phyloP scores from a whole-genome alignment of 2,888 invertebrate species.

The Nasonia oneida region DNA sequence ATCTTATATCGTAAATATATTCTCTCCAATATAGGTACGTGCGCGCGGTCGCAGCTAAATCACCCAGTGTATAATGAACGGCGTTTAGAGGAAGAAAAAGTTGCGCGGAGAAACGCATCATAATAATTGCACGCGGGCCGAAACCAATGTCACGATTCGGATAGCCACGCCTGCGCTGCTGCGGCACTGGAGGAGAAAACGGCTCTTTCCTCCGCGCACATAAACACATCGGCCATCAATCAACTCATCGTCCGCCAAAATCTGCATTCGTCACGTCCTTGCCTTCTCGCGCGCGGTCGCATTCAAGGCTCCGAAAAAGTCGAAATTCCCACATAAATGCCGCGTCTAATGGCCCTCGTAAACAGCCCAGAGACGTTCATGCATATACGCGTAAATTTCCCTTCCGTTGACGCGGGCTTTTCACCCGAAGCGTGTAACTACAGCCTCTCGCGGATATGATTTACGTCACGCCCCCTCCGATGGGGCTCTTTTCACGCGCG shows the following conservation, averaged over 20 bases:
- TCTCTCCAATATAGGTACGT: neutral
- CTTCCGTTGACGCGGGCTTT: neutral
- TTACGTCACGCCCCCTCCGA: neutral
- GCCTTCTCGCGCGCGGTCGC: neutral
- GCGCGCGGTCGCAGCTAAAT: neutral
- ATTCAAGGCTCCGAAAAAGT: neutral
- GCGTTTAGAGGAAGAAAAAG: neutral
- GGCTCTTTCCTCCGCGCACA: neutral
- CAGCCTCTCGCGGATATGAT: neutral
- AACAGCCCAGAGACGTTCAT: neutral
- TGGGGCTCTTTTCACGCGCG: too few species aligned
- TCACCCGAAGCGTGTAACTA: neutral
- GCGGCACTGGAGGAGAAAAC: neutral
- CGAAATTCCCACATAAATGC: neutral
- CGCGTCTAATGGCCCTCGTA: conserved; percentile 9
- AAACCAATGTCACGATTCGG: neutral
- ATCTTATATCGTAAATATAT: neutral
- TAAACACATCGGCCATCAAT: neutral
- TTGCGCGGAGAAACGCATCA: neutral
- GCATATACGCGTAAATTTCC: neutral
- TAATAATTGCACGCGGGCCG: neutral
- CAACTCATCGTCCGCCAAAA: neutral
- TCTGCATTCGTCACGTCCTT: conserved; percentile 6
- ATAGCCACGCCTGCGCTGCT: neutral
- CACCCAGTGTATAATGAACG: neutral